A percentile compares a stretch with the other conserved stretches of the same genome.
Conservation (phyloP, 2,888 invertebrate genomes). For the Mystacides longicornis region DNA sequence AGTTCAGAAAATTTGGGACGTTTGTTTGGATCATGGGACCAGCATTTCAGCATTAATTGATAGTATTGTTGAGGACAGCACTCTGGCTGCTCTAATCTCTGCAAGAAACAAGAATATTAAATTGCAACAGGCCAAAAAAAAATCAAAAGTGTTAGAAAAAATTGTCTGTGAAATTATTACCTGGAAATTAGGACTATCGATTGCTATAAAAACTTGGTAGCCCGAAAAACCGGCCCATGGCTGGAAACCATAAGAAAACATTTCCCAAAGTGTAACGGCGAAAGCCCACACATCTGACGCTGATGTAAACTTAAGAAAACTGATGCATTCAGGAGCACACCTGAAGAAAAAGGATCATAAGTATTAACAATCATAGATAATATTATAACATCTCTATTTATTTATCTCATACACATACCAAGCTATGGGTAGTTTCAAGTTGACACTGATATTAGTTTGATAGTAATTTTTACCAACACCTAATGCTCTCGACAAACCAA, state of each 20-base stretch:
- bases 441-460: slow-evolving; percentile 95
- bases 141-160: not conserved
- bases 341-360: slow-evolving; percentile 34
- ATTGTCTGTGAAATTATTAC: no score
- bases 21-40: slow-evolving; percentile 85
- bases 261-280: slow-evolving; percentile 98
- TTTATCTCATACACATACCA: slow-evolving; percentile 56
- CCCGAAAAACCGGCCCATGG: slow-evolving; percentile 96
- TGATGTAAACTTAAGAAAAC: slow-evolving; percentile 91
- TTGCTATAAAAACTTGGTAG: slow-evolving; percentile 89
- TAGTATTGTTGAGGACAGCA: slow-evolving; percentile 93
- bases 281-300: slow-evolving; percentile 98
- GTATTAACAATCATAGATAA: not conserved
- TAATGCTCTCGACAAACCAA: slow-evolving; percentile 89
- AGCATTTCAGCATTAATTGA: slow-evolving; percentile 88
- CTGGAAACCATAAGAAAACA: slow-evolving; percentile 98
- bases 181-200: slow-evolving; percentile 86
- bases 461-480: slow-evolving; percentile 99
- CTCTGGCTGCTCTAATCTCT: slow-evolving; percentile 87
- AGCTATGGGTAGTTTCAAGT: slow-evolving; percentile 93
- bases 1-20: slow-evolving; percentile 89
- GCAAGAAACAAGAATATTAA: slow-evolving; percentile 20
- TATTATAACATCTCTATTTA: not conserved
- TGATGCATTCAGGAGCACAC: slow-evolving; percentile 98
- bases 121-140: not conserved